A percentile compares a stretch with the other conserved stretches of the same genome.
Evolutionary conservation across 2,113 vertebrate genomes (phyloP).

Genomic region (Ellobius talpinus): DNA sequence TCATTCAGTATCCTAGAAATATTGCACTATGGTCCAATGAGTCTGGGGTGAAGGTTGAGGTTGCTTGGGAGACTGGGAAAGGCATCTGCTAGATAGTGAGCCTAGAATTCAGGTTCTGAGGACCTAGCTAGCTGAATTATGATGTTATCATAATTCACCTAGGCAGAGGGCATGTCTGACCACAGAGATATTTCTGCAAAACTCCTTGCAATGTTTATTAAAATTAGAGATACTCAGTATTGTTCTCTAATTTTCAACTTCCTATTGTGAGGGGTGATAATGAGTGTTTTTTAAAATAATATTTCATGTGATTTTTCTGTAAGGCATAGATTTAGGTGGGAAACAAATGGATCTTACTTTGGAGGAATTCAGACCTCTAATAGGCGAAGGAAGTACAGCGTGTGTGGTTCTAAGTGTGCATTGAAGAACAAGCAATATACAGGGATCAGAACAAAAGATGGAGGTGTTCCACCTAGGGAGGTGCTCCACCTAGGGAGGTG

Average conservation of each 20-base stretch:
- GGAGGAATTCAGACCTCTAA: not conserved
- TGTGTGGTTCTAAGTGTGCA: rapidly evolving
- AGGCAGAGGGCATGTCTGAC: not conserved
- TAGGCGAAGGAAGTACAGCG: not conserved
- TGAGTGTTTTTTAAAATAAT: not conserved
- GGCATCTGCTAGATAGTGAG: not conserved
- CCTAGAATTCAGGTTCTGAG: not conserved
- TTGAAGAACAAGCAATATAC: not conserved
- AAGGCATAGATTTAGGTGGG: not conserved
- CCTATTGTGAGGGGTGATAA: not conserved
- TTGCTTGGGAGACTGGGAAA: not conserved
- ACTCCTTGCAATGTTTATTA: not conserved
- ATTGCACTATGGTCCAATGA: not conserved
- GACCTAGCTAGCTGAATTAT: too few species aligned
- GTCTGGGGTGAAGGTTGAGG: not conserved
- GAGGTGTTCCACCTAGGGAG: not conserved
- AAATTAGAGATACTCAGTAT: not conserved
- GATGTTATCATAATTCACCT: not conserved
- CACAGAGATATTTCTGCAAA: not conserved
- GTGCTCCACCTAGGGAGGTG: not conserved
- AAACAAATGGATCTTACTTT: not conserved
- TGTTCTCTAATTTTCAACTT: not conserved
- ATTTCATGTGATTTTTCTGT: not conserved
- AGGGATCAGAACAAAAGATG: not conserved
- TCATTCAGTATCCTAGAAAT: not conserved